A percentile compares a stretch with the other conserved stretches of the same genome.
These are phyloP conservation scores for Protaetia brevitarsis DNA, from an alignment of 1,140 invertebrate species.

Conservation along the genomic window DNA sequence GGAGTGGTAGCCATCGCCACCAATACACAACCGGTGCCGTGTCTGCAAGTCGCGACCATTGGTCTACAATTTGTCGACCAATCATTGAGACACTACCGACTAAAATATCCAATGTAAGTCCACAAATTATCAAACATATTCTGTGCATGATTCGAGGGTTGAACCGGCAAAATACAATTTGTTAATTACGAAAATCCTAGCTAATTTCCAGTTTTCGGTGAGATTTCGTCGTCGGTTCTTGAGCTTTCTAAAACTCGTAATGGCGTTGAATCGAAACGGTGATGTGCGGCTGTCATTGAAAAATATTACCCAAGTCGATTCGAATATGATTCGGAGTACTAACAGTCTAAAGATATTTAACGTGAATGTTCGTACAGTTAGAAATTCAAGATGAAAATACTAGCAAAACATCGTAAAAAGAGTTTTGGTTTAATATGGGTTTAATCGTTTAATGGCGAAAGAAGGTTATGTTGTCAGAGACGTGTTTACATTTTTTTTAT, in stretches of 20 bases:
- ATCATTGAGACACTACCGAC: conserved; percentile 64
- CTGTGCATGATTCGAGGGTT: conserved; percentile 33
- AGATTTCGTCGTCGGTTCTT: neutral
- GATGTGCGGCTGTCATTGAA: neutral
- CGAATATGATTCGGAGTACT: too few relatives aligned
- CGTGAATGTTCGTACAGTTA: too few relatives aligned
- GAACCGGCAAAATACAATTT: conserved; percentile 38
- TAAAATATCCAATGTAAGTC: conserved; percentile 77
- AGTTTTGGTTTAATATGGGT: neutral
- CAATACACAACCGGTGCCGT: conserved; percentile 58
- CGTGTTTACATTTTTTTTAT: neutral
- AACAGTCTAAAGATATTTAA: too few relatives aligned
- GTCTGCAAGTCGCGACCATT: conserved; percentile 60
- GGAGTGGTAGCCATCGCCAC: conserved; percentile 58
- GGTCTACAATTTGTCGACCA: conserved; percentile 66
- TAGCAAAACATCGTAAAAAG: neutral
- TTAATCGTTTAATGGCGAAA: neutral
- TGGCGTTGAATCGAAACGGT: neutral
- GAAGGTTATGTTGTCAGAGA: neutral
- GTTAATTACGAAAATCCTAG: neutral
- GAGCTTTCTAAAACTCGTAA: neutral
- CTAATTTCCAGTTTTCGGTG: neutral
- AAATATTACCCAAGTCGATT: neutral
- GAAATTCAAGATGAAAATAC: too few relatives aligned
- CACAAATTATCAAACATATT: conserved; percentile 67